Evolutionary conservation across 2,113 vertebrate genomes (phyloP).

Genomic region (Bolborhynchus lineola): DNA sequence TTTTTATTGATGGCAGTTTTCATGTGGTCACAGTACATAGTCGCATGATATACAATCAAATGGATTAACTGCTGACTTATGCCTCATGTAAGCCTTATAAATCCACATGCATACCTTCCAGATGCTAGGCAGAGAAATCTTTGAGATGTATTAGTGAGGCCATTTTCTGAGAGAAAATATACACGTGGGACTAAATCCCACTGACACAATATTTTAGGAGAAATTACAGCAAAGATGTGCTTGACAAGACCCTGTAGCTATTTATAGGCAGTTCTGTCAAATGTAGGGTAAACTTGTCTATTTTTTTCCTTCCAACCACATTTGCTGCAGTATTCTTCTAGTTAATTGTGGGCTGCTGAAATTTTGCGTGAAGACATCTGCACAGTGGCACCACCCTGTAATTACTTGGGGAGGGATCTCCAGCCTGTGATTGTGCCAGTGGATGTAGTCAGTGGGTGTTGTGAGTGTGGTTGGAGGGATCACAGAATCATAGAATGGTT

Average conservation of each 20-base stretch:
- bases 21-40: slow-evolving; percentile 53
- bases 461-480: background rate
- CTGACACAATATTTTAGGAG: background rate
- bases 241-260: slow-evolving; percentile 5
- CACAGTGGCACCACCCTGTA: slow-evolving; percentile 80
- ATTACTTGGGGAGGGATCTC: slow-evolving; percentile 80
- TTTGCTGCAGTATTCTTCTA: slow-evolving; percentile 58
- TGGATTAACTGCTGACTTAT: background rate
- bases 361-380: slow-evolving; percentile 75
- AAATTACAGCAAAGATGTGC: slow-evolving; percentile 29
- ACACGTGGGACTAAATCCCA: slow-evolving; percentile 7
- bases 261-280: slow-evolving; percentile 64
- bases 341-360: slow-evolving; percentile 48
- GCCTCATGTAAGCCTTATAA: slow-evolving; percentile 41
- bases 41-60: slow-evolving; percentile 44
- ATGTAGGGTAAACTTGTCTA: slow-evolving; percentile 38
- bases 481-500: background rate
- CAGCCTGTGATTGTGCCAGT: slow-evolving; percentile 61
- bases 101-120: slow-evolving; percentile 54
- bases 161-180: background rate
- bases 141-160: slow-evolving; percentile 14
- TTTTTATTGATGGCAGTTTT: slow-evolving; percentile 46
- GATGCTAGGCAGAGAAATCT: slow-evolving; percentile 37
- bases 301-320: slow-evolving; percentile 8
- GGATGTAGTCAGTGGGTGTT: background rate